phyloP scores from a whole-genome alignment of 2,888 invertebrate genomes.

The Ypsolopha sequella region DNA sequence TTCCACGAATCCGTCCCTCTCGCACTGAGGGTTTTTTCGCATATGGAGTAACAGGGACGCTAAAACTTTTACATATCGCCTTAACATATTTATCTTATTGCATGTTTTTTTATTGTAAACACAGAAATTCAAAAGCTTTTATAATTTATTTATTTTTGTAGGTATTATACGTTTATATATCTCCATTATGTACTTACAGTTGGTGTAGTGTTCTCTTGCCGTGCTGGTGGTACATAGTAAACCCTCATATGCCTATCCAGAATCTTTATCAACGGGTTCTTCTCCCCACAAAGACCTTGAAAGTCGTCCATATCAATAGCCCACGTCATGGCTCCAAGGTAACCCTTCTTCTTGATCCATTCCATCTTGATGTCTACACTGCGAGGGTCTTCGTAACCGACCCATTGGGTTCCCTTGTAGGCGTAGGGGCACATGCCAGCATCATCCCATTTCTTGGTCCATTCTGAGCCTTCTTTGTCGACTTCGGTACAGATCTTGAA shows the following conservation, averaged over 20 bases:
- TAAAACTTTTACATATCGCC: no score
- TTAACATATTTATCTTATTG: no score
- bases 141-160: no score
- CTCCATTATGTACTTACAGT: slow-evolving; percentile 62
- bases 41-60: no score
- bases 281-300: slow-evolving; percentile 82
- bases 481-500: slow-evolving; percentile 83
- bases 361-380: slow-evolving; percentile 92
- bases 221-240: slow-evolving; percentile 77
- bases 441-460: slow-evolving; percentile 89
- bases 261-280: slow-evolving; percentile 81
- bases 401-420: slow-evolving; percentile 91
- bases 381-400: slow-evolving; percentile 86
- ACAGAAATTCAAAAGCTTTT: no score
- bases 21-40: no score
- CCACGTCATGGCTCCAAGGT: slow-evolving; percentile 92
- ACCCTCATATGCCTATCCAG: slow-evolving; percentile 79
- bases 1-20: no score
- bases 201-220: slow-evolving; percentile 72
- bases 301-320: slow-evolving; percentile 95
- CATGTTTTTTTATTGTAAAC: no score
- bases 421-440: slow-evolving; percentile 87
- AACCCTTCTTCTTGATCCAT: slow-evolving; percentile 84
- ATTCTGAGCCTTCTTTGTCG: slow-evolving; percentile 75
- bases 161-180: background rate